Evolutionary conservation across 2,797 vertebrate genomes (phyloP).

Genomic region (Novumbra hubbsi): DNA sequence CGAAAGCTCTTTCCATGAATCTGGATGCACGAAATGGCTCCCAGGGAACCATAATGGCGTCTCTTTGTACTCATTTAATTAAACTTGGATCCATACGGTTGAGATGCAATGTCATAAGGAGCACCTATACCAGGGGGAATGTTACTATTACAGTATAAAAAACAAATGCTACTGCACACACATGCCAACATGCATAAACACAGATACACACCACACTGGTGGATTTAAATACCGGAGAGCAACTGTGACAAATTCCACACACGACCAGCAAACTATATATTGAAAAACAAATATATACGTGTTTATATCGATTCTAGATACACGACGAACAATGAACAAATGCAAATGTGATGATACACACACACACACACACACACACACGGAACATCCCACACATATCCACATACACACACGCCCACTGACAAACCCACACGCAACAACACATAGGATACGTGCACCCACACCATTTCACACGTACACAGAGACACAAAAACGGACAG

Average conservation of each 20-base stretch:
- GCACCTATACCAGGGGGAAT: slow-evolving; percentile 14
- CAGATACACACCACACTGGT: slow-evolving; percentile 26
- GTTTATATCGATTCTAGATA: slow-evolving; percentile 68
- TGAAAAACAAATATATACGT: slow-evolving; percentile 69
- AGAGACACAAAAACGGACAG: slow-evolving; percentile 61
- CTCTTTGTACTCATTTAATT: slow-evolving; percentile 38
- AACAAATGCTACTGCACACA: neutral
- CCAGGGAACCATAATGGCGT: slow-evolving; percentile 21
- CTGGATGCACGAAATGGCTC: slow-evolving; percentile 32
- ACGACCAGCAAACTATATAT: slow-evolving; percentile 50
- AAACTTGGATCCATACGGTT: slow-evolving; percentile 33
- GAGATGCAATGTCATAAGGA: neutral
- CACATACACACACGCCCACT: neutral
- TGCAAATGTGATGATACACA: slow-evolving; percentile 44
- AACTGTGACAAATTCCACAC: slow-evolving; percentile 65
- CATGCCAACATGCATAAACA: neutral
- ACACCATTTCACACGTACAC: slow-evolving; percentile 50
- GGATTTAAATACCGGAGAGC: slow-evolving; percentile 64
- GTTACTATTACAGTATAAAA: slow-evolving; percentile 14
- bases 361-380: slow-evolving; percentile 25
- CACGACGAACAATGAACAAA: slow-evolving; percentile 59
- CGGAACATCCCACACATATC: neutral
- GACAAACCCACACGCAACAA: slow-evolving; percentile 10
- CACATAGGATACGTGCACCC: slow-evolving; percentile 8
- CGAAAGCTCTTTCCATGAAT: slow-evolving; percentile 26